Percentiles rank a stretch among this genome's conserved stretches.
Conservation (phyloP, 2,888 invertebrate genomes). For the Strigamia transsilvanica region DNA sequence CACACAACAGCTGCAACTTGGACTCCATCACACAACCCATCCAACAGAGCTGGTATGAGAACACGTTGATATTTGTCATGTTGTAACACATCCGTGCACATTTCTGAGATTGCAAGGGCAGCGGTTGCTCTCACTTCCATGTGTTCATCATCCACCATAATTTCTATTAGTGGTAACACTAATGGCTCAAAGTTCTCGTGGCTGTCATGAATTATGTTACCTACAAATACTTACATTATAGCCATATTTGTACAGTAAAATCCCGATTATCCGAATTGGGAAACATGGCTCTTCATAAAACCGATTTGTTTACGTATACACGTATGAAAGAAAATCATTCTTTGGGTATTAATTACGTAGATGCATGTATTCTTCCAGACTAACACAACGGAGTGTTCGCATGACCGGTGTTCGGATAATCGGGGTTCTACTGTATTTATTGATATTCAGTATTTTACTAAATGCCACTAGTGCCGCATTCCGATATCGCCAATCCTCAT, state of each 20-base stretch:
- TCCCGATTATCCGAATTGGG: too few relatives aligned
- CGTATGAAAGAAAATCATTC: not conserved
- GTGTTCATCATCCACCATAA: conserved; percentile 6
- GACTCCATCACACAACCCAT: not conserved
- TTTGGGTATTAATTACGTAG: too few relatives aligned
- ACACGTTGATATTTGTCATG: not conserved
- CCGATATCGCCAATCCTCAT: not conserved
- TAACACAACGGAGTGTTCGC: too few relatives aligned
- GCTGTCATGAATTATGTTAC: not conserved
- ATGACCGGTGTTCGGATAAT: too few relatives aligned
- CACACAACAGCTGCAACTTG: not conserved
- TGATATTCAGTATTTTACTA: not conserved
- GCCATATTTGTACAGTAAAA: too few relatives aligned
- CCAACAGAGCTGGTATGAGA: conserved; percentile 5
- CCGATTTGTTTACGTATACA: too few relatives aligned
- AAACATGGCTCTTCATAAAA: too few relatives aligned
- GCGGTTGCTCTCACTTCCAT: not conserved
- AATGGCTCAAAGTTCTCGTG: not conserved
- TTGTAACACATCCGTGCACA: conserved; percentile 3
- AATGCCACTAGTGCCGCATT: conserved; percentile 1
- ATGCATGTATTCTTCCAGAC: too few relatives aligned
- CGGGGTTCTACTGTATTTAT: too few relatives aligned
- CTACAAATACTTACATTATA: not conserved
- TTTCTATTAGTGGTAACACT: not conserved
- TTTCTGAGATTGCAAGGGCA: not conserved